phyloP scores from a whole-genome alignment of 2,797 vertebrate genomes.

The Botia kubotai region DNA sequence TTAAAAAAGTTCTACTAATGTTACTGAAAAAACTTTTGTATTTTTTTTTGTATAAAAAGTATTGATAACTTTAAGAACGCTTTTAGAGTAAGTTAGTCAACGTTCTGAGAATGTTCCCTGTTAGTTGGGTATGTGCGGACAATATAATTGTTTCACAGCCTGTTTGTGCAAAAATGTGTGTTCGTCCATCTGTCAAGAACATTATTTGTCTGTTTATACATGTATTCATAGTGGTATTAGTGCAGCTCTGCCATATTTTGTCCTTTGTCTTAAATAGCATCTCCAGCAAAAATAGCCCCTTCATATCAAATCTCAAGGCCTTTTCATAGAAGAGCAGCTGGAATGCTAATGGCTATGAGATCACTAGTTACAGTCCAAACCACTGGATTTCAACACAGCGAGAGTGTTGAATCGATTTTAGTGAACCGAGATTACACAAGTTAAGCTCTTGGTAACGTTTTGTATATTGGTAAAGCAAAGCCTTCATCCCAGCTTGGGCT shows the following conservation, averaged over 20 bases:
- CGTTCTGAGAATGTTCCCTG: too few species aligned
- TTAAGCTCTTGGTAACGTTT: constrained; percentile 44
- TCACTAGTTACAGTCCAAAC: constrained; percentile 44
- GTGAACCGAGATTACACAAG: constrained; percentile 39
- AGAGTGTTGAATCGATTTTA: constrained; percentile 46
- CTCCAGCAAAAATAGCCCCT: constrained; percentile 23
- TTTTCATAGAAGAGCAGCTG: constrained; percentile 13
- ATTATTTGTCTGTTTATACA: constrained; percentile 9
- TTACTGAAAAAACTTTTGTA: too few species aligned
- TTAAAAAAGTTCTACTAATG: too few species aligned
- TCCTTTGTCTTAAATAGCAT: constrained; percentile 16
- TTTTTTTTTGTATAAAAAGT: too few species aligned
- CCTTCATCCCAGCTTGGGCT: constrained; percentile 29
- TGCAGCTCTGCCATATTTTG: constrained; percentile 7
- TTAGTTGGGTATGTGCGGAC: too few species aligned
- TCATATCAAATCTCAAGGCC: constrained; percentile 22
- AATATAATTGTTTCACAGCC: too few species aligned
- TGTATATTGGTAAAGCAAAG: constrained; percentile 39
- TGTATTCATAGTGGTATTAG: background rate
- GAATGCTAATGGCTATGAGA: constrained; percentile 25
- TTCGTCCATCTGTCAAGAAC: background rate
- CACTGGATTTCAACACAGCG: constrained; percentile 33
- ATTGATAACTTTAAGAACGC: too few species aligned
- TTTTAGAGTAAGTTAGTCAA: too few species aligned
- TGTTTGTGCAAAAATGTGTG: too few species aligned